Evolutionary conservation across 2,113 vertebrate species (phyloP).

Genomic region (Astatotilapia flaviijosephi): DNA sequence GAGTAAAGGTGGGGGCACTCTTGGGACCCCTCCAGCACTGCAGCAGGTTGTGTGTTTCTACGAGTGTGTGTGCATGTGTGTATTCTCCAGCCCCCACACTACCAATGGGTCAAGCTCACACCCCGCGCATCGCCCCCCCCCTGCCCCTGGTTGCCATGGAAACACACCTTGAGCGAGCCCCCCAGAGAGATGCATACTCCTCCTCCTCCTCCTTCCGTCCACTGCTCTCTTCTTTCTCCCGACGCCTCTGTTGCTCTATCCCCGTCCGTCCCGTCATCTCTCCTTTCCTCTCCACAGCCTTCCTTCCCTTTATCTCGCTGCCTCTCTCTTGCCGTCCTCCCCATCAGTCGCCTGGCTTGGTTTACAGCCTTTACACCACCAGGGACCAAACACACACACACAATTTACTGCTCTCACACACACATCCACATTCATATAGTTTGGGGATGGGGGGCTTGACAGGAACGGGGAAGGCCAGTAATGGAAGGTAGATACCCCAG

Average conservation of each 20-base stretch:
- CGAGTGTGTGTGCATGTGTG: slow-evolving; percentile 15
- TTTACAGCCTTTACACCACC: slow-evolving; percentile 38
- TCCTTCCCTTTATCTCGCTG: slow-evolving; percentile 22
- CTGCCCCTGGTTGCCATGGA: slow-evolving; percentile 85
- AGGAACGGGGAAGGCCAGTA: slow-evolving; percentile 16
- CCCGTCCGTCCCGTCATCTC: slow-evolving; percentile 4
- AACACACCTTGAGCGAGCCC: slow-evolving; percentile 93
- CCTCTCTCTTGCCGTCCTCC: slow-evolving; percentile 72
- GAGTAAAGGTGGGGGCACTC: slow-evolving; percentile 71
- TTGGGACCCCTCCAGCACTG: slow-evolving; percentile 75
- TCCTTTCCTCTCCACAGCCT: neutral
- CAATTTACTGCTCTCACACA: neutral
- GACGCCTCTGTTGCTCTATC: slow-evolving; percentile 2
- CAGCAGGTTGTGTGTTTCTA: slow-evolving; percentile 62
- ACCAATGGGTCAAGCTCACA: slow-evolving; percentile 90
- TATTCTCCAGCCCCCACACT: slow-evolving; percentile 78
- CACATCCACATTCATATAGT: neutral
- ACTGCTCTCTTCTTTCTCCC: slow-evolving; percentile 37
- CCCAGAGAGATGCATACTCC: slow-evolving; percentile 83
- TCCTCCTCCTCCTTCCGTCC: slow-evolving; percentile 53
- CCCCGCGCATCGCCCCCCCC: neutral
- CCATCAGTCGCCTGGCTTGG: slow-evolving; percentile 79
- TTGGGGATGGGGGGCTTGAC: neutral
- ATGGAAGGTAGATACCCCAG: slow-evolving; percentile 13
- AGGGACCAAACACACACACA: slow-evolving; percentile 15